Evolutionary conservation across 2,797 vertebrate species (phyloP), one percentile per base, ranked within the genome.

Genomic region (Oryzias dopingdopingensis): DNA sequence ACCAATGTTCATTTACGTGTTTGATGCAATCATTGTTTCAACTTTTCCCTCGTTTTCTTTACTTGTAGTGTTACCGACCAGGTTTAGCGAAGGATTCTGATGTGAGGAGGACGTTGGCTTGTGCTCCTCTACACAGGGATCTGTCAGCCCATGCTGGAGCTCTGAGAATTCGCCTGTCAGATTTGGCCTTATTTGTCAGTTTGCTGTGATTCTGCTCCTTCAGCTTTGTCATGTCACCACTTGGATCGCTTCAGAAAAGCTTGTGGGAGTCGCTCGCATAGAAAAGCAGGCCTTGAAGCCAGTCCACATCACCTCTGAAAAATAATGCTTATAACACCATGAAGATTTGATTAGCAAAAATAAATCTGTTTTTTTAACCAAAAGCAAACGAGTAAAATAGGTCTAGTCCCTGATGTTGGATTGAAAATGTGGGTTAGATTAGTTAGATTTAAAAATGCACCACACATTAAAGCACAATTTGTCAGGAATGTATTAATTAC

Each of bases 101-200:
- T 51, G 53, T 29, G 47, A 42, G 73, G 32, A 37, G 74, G 82
- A 77, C 69, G 80, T 80, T 77, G 80, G 79, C 76, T 76, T 4
- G 1, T 41, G 12, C 74, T 80, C 62, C 45, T 69, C 69, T 8
- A 45, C 74, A 52, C 75, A 70, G 76, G 79, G 67, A 75, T 75
- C 80, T 81, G 81, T 88, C 81, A 83, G 76, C 75, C 48, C 13
- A 51, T 32, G 59, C 68, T 51, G 70, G 68, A 41, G 75, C 79
- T 73, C 55, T 49, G 74, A 83, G 77, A 61, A 76, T 84, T 83
- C 49, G 62, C 70, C 81, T 87, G 88, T 85, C 86, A 88, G 71
- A 84, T 79, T 83, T 74, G 77, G 79, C 74, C 86, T 76, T 83
- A 80, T 83, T 86, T 87, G 80, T 87, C 85, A 78, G 77, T 84